A percentile compares a stretch with the other conserved stretches of the same genome.
Evolutionary conservation across 2,113 vertebrate species (phyloP).

Genomic region (Campylomormyrus tamandua): DNA sequence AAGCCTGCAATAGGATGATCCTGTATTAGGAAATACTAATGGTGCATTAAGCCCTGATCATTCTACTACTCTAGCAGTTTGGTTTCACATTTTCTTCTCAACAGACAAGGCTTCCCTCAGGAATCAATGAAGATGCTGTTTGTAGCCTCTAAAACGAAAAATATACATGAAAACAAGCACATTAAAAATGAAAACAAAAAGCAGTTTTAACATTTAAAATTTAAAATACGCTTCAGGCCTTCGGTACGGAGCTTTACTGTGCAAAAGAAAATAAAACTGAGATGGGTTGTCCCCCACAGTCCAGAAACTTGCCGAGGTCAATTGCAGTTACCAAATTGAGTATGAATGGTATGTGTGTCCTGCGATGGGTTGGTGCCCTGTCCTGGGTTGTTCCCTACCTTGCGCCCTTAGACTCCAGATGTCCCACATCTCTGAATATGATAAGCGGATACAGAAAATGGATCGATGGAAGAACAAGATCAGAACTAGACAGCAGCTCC

Average conservation of each 20-base stretch:
- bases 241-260: neutral
- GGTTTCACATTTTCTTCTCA: constrained; percentile 59
- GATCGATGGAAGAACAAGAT: neutral
- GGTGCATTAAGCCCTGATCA: constrained; percentile 30
- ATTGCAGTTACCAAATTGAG: neutral
- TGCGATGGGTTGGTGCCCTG: neutral
- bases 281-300: neutral
- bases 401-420: neutral
- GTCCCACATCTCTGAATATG: neutral
- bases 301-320: neutral
- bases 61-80: constrained; percentile 43
- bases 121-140: constrained; percentile 40
- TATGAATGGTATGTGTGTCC: neutral
- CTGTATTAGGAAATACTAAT: constrained; percentile 45
- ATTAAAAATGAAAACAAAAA: neutral
- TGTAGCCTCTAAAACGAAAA: neutral
- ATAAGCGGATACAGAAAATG: neutral
- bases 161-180: neutral
- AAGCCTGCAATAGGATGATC: constrained; percentile 42
- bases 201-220: neutral
- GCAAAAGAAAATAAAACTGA: neutral
- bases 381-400: neutral
- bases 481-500: neutral
- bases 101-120: constrained; percentile 36
- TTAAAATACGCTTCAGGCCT: neutral